phyloP scores from a whole-genome alignment of 2,113 vertebrate genomes.

The Lates calcarifer region DNA sequence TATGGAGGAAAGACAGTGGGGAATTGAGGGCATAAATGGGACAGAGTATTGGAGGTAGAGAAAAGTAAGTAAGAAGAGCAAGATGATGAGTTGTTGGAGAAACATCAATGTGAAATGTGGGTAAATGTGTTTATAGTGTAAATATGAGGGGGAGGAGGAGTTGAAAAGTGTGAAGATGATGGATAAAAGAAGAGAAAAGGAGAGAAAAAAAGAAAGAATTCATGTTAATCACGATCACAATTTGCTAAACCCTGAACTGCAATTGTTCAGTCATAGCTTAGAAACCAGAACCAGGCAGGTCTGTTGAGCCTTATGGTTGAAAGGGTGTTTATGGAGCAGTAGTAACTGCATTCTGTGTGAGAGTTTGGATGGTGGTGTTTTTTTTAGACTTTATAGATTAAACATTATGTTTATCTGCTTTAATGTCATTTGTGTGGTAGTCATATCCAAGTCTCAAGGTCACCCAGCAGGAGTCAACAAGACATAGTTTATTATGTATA shows the following conservation, averaged over 20 bases:
- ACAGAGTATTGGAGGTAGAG: background rate
- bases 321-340: background rate
- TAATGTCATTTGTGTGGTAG: background rate
- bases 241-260: background rate
- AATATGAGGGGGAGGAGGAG: background rate
- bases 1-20: constrained; percentile 19
- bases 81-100: background rate
- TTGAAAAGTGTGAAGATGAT: background rate
- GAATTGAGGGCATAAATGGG: background rate
- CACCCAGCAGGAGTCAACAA: background rate
- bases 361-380: no score
- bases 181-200: background rate
- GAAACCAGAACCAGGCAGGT: background rate
- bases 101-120: background rate
- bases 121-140: background rate
- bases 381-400: no score
- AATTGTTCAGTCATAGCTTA: background rate
- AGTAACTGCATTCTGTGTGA: background rate
- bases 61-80: background rate
- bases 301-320: background rate
- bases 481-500: background rate
- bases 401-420: no score
- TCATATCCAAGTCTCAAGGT: background rate
- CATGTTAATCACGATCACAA: constrained; percentile 11
- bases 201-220: constrained; percentile 14